Conservation (phyloP, 2,113 vertebrate genomes). For the Vombatus ursinus region DNA sequence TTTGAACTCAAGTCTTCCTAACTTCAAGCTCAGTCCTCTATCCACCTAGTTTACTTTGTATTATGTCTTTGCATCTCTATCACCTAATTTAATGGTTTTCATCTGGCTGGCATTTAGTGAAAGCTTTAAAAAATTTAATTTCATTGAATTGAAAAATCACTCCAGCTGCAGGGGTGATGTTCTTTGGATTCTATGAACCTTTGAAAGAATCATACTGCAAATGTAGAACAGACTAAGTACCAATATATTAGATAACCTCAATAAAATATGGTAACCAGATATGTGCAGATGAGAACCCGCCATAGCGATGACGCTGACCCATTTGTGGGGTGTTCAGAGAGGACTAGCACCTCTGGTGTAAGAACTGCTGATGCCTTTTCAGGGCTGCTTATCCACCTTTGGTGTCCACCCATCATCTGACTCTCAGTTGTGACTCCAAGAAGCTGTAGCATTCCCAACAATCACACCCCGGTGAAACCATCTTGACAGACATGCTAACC, state of each 20-base stretch:
- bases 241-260: neutral
- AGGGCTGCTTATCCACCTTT: neutral
- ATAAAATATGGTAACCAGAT: neutral
- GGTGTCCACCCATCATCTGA: neutral
- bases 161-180: neutral
- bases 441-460: neutral
- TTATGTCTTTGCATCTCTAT: neutral
- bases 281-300: neutral
- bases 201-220: neutral
- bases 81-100: neutral
- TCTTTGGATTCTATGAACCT: neutral
- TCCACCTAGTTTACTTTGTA: neutral
- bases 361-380: too few relatives aligned
- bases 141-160: neutral
- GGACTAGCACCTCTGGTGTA: too few relatives aligned
- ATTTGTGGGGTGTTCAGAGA: neutral
- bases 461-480: neutral
- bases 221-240: neutral
- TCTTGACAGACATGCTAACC: too few relatives aligned
- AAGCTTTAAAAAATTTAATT: neutral
- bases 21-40: neutral
- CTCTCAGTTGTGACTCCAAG: neutral
- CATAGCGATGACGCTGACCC: neutral
- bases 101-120: neutral
- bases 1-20: neutral